A percentile compares a stretch with the other conserved stretches of the same genome.
These are phyloP conservation scores for Odontamblyopus rebecca DNA, from an alignment of 2,797 vertebrate genomes.

Conservation along the genomic window DNA sequence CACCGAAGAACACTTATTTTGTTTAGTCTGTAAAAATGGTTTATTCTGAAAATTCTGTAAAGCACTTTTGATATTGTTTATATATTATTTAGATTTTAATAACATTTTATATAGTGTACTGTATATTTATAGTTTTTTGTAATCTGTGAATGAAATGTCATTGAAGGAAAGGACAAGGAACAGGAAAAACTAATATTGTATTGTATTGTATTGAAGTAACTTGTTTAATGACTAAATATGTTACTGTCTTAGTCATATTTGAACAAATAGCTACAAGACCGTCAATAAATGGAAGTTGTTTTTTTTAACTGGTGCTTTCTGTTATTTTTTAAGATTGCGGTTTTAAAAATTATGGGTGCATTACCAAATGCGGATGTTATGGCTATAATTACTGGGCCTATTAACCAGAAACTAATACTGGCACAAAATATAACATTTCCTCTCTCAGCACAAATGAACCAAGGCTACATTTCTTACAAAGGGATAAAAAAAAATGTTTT, in stretches of 20 bases:
- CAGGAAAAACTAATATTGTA: conserved; percentile 10
- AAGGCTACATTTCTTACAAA: neutral
- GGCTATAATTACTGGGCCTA: neutral
- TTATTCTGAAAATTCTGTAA: conserved; percentile 30
- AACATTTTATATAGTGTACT: conserved; percentile 40
- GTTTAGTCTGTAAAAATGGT: conserved; percentile 6
- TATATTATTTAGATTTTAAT: conserved; percentile 29
- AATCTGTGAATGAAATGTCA: conserved; percentile 46
- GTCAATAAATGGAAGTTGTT: conserved; percentile 32
- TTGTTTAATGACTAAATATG: conserved; percentile 12
- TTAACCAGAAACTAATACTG: neutral
- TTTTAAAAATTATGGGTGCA: neutral
- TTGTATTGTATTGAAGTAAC: neutral
- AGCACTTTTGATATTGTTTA: conserved; percentile 50
- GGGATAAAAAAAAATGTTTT: neutral
- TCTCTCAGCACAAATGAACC: neutral
- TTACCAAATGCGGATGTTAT: neutral
- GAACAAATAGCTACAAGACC: conserved; percentile 21
- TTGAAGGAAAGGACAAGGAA: conserved; percentile 46
- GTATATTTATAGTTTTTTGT: conserved; percentile 34
- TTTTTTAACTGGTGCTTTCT: neutral
- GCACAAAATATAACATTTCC: neutral
- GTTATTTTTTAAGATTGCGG: neutral
- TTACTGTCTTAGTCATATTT: neutral
- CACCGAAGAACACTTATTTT: conserved; percentile 25